Base-by-base conservation (phyloP, 2,113 vertebrate species). In the Phrynocephalus versicolor region DNA sequence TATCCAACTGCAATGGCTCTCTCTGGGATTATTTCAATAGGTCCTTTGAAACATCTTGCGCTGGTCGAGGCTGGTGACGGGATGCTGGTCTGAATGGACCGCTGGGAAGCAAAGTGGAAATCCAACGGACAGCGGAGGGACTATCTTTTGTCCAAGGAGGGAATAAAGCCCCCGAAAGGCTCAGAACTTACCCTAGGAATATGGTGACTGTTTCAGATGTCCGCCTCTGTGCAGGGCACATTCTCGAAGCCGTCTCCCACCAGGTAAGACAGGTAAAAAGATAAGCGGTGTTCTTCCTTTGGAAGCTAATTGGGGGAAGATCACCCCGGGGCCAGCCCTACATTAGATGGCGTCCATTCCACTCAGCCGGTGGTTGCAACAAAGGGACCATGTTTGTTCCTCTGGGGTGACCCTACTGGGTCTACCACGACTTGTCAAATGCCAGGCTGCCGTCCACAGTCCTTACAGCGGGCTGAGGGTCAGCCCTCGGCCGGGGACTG, bases 341-440 rank as follows among this genome's bases (percentile, higher is more conserved):
- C 5, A 51, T 51, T 10, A 51, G 45, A 51, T 1, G 55, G 8
- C 3, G 4, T 21, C 5, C 2, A 3, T 55, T 62, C 35, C 2
- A 0, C 25, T 16, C 0, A 9, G 83, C 33, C 41, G 45, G 45
- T 14, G 9, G 41, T 35, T 9, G 6, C 71, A 33, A n/a, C 57
- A 33, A 45, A 16, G 16, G 51, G 19, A 18, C 72, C 4, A 45
- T 4, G 14, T 39, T n/a, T 7, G 7, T 2, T 33, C 58, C 6
- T n/a, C 41, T 19, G 37, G 60, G 27, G 30, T 1, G 30, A 14
- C 35, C 8, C 18, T 10, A 1, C 4, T 14, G 6, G 39, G 45
- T 51, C 89, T 89, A 92, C 90, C 90, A 92, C 0, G 79, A 70
- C 33, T 88, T 87, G 39, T 75, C 81, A 7, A 91, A 89, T 8